Percentiles rank a stretch among this genome's conserved stretches.
phyloP scores from a whole-genome alignment of 2,113 vertebrate genomes.

The Myodes glareolus region DNA sequence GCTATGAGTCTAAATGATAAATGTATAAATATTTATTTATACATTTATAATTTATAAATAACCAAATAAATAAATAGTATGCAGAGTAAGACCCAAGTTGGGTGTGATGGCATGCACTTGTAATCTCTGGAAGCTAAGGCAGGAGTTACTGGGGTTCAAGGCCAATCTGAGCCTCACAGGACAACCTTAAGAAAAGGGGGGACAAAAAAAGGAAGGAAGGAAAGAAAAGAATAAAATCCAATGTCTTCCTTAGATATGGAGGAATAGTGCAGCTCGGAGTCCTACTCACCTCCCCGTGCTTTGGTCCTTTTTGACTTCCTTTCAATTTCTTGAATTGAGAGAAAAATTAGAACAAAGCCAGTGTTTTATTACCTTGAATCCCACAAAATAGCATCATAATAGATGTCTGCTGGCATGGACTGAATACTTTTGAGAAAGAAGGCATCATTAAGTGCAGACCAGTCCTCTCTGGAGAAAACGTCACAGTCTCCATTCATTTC shows the following conservation, averaged over 20 bases:
- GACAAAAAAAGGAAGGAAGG: too few species aligned
- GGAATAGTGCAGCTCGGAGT: not conserved
- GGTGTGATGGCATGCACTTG: not conserved
- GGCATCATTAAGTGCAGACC: not conserved
- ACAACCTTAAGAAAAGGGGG: not conserved
- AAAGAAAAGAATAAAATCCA: not conserved
- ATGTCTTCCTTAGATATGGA: not conserved
- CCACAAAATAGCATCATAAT: not conserved
- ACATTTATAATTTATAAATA: too few species aligned
- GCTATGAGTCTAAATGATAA: not conserved
- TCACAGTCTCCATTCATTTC: constrained; percentile 49
- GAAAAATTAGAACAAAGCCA: not conserved
- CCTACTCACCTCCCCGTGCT: not conserved
- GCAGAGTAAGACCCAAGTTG: not conserved
- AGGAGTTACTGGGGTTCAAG: not conserved
- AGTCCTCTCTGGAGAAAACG: not conserved
- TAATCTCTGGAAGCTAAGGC: not conserved
- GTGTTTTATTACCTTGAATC: constrained; percentile 26
- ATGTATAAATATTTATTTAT: not conserved
- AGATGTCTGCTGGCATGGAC: not conserved
- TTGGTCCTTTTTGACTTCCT: not conserved
- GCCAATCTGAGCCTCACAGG: not conserved
- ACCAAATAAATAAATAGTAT: not conserved
- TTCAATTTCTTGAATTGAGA: constrained; percentile 4
- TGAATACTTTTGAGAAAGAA: constrained; percentile 55